Base-by-base conservation (phyloP, 2,888 invertebrate species). In the Acanthosepion pharaonis region DNA sequence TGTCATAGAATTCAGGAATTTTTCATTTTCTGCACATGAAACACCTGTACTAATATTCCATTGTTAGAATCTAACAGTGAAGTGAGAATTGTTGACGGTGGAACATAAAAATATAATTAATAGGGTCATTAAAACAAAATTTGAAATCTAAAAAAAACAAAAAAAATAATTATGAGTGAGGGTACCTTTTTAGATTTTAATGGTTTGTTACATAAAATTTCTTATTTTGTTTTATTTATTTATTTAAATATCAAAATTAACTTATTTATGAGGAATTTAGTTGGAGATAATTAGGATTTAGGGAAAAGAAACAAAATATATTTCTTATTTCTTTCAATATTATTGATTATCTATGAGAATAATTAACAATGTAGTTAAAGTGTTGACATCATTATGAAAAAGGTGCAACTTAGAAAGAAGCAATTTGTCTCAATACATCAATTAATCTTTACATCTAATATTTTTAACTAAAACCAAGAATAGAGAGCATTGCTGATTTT, bases 1-100 rank as follows among this genome's bases (percentile, higher is more conserved):
- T 78, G n/a, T 78, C 78, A 78, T 78, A 78, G 78, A n/a, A 78
- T 78, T 33, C 78, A 78, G 78, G 78, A 78, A 78, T 78, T 78
- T 78, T 78, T 78, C 78, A n/a, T 78, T 78, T 78, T 78, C 78
- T 78, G 78, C n/a, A 78, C 78, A 78, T 78, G 78, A 33, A 78
- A 78, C 78, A 78, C 78, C 78, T n/a, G n/a, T 78, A 78, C 78
- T 78, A 78, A 78, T 78, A 78, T 78, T 78, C 78, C 78, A 78
- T 78, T 78, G 78, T 78, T 78, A 78, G n/a, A 78, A 78, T 78
- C 78, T 78, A n/a, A n/a, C n/a, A n/a, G 78, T 78, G 78, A 78
- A 33, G 78, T 78, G 78, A 78, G n/a, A n/a, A 78, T 78, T 78
- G 78, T n/a, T 78, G 78, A n/a, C 78, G 78, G 78, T 78, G 78